These are phyloP conservation scores for Chymomyza caudatula DNA, from an alignment of 2,888 invertebrate species.

Conservation along the genomic window DNA sequence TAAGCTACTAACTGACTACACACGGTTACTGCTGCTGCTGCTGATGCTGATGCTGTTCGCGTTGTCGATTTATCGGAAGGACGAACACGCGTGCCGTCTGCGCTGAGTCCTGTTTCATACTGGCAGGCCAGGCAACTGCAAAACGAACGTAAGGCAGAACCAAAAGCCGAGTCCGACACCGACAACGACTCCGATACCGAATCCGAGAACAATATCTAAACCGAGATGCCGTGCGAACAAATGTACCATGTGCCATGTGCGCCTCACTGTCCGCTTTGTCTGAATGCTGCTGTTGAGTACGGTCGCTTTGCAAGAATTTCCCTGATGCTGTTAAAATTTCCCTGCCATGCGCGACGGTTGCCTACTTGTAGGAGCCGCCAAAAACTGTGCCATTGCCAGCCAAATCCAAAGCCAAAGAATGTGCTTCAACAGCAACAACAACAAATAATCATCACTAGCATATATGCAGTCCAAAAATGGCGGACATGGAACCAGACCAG, in stretches of 20 bases:
- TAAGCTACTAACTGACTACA: too few species aligned
- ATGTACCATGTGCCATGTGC: not conserved
- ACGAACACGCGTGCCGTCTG: constrained; percentile 71
- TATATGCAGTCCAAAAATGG: too few species aligned
- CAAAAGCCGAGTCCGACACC: not conserved
- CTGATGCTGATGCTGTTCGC: constrained; percentile 32
- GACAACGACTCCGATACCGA: not conserved
- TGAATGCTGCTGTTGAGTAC: constrained; percentile 29
- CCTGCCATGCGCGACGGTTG: constrained; percentile 56
- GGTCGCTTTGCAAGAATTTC: constrained; percentile 58
- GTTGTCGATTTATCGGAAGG: constrained; percentile 25
- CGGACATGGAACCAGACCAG: too few species aligned
- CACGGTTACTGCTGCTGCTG: constrained; percentile 7
- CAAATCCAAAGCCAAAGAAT: not conserved
- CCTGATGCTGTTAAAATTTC: constrained; percentile 62
- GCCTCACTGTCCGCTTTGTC: not conserved
- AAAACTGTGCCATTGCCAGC: constrained; percentile 14
- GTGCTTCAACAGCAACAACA: constrained; percentile 45
- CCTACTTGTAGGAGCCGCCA: constrained; percentile 3
- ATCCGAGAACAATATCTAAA: not conserved
- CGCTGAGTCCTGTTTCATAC: constrained; percentile 71
- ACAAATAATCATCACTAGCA: constrained; percentile 42
- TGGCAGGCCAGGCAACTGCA: too few species aligned
- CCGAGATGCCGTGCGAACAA: not conserved
- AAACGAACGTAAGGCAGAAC: too few species aligned